Conservation (phyloP, 2,888 invertebrate species). For the Octodonta nipae region DNA sequence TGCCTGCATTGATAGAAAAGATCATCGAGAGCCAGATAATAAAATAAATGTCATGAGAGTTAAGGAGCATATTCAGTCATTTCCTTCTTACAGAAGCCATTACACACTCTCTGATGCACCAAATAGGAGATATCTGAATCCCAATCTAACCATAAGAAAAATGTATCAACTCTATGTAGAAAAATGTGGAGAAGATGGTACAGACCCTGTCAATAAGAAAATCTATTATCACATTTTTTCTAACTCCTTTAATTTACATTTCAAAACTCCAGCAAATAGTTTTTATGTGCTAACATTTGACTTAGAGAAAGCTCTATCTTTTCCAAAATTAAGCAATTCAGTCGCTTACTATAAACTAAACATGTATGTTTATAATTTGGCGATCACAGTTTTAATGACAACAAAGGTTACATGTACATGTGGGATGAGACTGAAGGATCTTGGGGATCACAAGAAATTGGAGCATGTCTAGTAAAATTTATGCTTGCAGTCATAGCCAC, state of each 20-base stretch:
- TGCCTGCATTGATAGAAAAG: conserved; percentile 3
- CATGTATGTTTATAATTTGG: conserved; percentile 9
- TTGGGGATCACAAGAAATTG: conserved; percentile 1
- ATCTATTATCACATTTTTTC: conserved; percentile 7
- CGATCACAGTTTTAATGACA: conserved; percentile 8
- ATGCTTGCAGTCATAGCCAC: conserved; percentile 3
- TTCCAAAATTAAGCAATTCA: conserved; percentile 9
- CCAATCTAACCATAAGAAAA: conserved; percentile 5
- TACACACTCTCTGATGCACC: conserved; percentile 4
- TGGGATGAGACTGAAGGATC: no score
- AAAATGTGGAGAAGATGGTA: conserved; percentile 5
- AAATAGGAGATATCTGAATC: conserved; percentile 7
- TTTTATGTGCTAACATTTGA: conserved; percentile 10
- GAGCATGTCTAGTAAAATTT: conserved; percentile 1
- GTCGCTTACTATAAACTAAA: conserved; percentile 4
- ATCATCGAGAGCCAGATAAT: conserved; percentile 2
- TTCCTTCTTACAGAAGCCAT: no score
- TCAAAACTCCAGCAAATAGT: conserved; percentile 7
- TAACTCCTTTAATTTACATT: conserved; percentile 6
- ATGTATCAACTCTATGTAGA: conserved; percentile 6
- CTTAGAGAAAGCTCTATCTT: not conserved
- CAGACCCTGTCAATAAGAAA: conserved; percentile 4
- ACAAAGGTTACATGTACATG: conserved; percentile 6
- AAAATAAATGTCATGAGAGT: no score
- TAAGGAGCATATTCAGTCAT: no score